Percentiles rank a stretch among this genome's conserved stretches.
phyloP scores from a whole-genome alignment of 2,888 invertebrate species.

The Chorisops tibialis region DNA sequence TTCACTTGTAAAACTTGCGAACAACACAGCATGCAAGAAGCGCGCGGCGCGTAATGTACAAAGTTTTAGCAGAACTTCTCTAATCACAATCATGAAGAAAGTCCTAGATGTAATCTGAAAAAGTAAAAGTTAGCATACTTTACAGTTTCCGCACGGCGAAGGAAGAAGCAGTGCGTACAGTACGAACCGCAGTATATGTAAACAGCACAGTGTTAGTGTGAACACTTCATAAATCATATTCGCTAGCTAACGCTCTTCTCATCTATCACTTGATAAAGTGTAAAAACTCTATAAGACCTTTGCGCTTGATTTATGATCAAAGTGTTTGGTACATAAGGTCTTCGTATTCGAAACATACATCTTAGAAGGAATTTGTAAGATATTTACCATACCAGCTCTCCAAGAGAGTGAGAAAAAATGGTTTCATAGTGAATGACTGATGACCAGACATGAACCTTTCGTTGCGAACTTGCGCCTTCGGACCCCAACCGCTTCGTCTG shows the following conservation, averaged over 20 bases:
- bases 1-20: not conserved
- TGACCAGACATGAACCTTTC: too few relatives aligned
- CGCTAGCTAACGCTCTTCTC: slow-evolving; percentile 12
- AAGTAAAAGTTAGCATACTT: slow-evolving; percentile 21
- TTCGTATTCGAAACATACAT: slow-evolving; percentile 15
- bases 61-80: slow-evolving; percentile 16
- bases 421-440: too few relatives aligned
- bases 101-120: slow-evolving; percentile 17
- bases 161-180: not conserved
- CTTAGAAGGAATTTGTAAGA: slow-evolving; percentile 17
- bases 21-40: not conserved
- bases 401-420: too few relatives aligned
- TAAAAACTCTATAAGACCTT: slow-evolving; percentile 16
- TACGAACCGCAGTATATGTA: not conserved
- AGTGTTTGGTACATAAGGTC: not conserved
- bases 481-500: too few relatives aligned
- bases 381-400: slow-evolving; percentile 2
- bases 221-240: slow-evolving; percentile 24
- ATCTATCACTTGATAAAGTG: slow-evolving; percentile 25
- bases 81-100: slow-evolving; percentile 20
- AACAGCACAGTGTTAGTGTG: not conserved
- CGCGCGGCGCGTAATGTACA: slow-evolving; percentile 7
- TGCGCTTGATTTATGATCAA: slow-evolving; percentile 23
- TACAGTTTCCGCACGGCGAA: slow-evolving; percentile 8
- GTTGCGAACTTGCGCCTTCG: too few relatives aligned